These are phyloP conservation scores for Erebia palarica DNA, from an alignment of 2,888 invertebrate species.

Conservation along the genomic window DNA sequence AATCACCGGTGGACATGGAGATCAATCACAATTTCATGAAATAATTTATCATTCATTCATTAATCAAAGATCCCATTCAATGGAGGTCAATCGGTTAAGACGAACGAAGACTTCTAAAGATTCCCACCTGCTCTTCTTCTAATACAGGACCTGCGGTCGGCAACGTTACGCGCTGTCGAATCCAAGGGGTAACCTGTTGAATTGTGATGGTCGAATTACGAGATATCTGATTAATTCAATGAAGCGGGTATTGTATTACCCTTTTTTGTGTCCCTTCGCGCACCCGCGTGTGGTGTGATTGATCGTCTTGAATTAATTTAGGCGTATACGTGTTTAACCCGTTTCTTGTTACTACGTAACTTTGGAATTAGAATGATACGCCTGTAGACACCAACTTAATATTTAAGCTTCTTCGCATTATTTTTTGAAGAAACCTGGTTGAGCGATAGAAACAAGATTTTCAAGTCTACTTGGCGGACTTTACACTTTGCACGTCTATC, in stretches of 20 bases:
- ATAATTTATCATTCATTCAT: no score
- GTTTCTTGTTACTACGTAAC: conserved; percentile 19
- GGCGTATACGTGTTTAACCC: conserved; percentile 21
- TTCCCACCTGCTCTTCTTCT: background rate
- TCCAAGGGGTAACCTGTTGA: conserved; percentile 64
- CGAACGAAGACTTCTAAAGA: background rate
- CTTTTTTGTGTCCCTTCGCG: conserved; percentile 49
- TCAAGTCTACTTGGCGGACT: background rate
- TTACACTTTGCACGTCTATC: no score
- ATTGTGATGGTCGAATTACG: conserved; percentile 61
- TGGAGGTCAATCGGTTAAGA: no score
- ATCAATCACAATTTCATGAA: no score
- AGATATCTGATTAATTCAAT: conserved; percentile 58
- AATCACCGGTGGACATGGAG: no score
- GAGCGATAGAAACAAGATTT: no score
- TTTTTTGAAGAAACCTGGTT: background rate
- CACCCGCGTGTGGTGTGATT: conserved; percentile 50
- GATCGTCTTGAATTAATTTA: conserved; percentile 48
- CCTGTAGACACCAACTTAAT: background rate
- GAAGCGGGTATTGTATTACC: conserved; percentile 52
- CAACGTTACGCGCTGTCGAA: conserved; percentile 51
- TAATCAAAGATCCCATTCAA: no score
- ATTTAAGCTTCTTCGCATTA: background rate
- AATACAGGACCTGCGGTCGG: conserved; percentile 45
- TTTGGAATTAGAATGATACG: conserved; percentile 8